Conservation (phyloP, 2,113 vertebrate species). For the Ursus arctos region DNA sequence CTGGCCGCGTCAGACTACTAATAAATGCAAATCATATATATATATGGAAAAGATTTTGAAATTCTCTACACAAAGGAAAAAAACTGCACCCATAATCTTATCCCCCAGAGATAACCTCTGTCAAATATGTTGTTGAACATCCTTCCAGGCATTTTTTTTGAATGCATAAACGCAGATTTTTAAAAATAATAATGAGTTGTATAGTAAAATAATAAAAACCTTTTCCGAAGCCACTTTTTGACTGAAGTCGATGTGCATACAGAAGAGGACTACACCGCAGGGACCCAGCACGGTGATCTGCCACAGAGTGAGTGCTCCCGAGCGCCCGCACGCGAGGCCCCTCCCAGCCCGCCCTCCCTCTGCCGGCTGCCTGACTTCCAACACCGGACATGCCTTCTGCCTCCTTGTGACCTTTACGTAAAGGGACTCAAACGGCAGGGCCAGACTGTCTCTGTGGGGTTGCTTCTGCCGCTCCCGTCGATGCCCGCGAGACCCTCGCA, state of each 20-base stretch:
- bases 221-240: background rate
- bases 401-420: background rate
- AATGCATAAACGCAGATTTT: background rate
- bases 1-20: background rate
- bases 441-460: background rate
- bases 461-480: accelerated
- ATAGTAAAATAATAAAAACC: background rate
- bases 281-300: background rate
- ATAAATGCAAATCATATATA: background rate
- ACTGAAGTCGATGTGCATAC: background rate
- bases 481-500: accelerated
- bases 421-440: accelerated
- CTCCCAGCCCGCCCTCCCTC: accelerated
- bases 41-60: background rate
- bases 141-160: background rate
- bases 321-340: too few species aligned
- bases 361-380: background rate
- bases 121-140: background rate
- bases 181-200: slow-evolving; percentile 6
- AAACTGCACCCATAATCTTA: background rate
- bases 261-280: background rate
- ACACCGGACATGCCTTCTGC: background rate
- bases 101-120: background rate
- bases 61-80: background rate
- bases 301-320: accelerated